Base-by-base conservation (phyloP, 2,888 invertebrate species). In the Gymnosoma rotundatum region DNA sequence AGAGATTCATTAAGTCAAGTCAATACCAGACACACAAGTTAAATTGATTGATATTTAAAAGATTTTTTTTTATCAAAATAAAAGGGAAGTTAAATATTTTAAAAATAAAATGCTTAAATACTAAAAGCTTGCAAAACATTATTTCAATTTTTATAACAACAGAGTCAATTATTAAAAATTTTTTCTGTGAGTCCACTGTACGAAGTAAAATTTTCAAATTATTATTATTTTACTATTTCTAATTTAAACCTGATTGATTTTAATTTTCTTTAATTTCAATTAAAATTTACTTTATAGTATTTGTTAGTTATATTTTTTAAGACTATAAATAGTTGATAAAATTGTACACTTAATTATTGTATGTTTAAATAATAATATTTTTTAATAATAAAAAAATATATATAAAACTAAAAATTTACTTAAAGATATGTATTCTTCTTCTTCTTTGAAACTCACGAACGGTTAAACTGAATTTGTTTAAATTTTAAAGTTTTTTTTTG, bases 121-220 rank as follows among this genome's bases (percentile, higher is more conserved):
- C 32, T 12, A 12, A 12, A 12, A 42, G 42, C 12, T 42, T 8
- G 42, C 12, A 42, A 42, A 42, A 2, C 0, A 42, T 3, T 42
- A 42, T 42, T 12, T 42, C 12, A 42, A 42, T 12, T 42, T 42
- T 42, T 12, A 42, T 42, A 12, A 9, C 42, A 42, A 42, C 42
- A 42, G 32, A 2, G 32, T 6, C 42, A 42, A 42, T 12, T 42
- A 42, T 12, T 10, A 42, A 12, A 42, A 42, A 12, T 42, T 42
- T 42, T 42, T 12, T 42, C 0, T 58, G 4, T 21, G n/a, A 52
- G 45, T 16, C 36, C 48, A 56, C 50, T 73, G 18, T 64, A 52
- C 20, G 60, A 21, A 70, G 21, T 81, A 81, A 66, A 63, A 56
- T 67, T 79, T 86, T 87, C 84, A 83, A 86, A 87, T 75, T 84